These are phyloP conservation scores for Channa striata DNA, from an alignment of 2,797 vertebrate species.

Conservation along the genomic window DNA sequence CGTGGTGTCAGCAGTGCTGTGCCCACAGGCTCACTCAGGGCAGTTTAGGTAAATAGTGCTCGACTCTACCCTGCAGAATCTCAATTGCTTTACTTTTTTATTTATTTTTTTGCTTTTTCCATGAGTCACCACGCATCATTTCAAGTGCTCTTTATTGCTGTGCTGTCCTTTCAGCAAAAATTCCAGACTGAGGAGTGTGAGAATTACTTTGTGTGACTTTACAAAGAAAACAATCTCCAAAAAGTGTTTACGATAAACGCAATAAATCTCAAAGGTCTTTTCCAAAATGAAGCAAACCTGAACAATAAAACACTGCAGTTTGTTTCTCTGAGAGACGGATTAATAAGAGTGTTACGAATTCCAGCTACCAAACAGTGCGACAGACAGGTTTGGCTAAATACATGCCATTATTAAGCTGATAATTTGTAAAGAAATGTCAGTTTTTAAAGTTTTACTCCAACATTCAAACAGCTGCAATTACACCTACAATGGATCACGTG, in stretches of 20 bases:
- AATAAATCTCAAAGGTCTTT: conserved; percentile 6
- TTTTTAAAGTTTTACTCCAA: not conserved
- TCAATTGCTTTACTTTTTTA: conserved; percentile 58
- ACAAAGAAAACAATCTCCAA: not conserved
- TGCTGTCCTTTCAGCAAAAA: conserved; percentile 21
- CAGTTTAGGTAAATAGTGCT: conserved; percentile 54
- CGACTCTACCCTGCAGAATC: conserved; percentile 53
- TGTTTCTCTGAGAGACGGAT: not conserved
- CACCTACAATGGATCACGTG: not conserved
- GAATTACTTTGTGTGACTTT: conserved; percentile 18
- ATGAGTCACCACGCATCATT: conserved; percentile 44
- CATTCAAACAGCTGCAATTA: not conserved
- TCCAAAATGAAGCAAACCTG: conserved; percentile 2
- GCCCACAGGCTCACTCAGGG: conserved; percentile 60
- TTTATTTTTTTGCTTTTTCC: conserved; percentile 25
- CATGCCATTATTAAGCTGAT: not conserved
- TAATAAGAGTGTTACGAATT: not conserved
- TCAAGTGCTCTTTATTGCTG: conserved; percentile 43
- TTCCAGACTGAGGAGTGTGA: not conserved
- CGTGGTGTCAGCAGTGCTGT: conserved; percentile 42
- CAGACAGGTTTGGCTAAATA: not conserved
- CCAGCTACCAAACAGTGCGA: not conserved
- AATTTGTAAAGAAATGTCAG: not conserved
- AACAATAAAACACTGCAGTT: not conserved
- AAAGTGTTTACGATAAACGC: not conserved